phyloP scores from a whole-genome alignment of 2,797 vertebrate species.

The Carapus acus region DNA sequence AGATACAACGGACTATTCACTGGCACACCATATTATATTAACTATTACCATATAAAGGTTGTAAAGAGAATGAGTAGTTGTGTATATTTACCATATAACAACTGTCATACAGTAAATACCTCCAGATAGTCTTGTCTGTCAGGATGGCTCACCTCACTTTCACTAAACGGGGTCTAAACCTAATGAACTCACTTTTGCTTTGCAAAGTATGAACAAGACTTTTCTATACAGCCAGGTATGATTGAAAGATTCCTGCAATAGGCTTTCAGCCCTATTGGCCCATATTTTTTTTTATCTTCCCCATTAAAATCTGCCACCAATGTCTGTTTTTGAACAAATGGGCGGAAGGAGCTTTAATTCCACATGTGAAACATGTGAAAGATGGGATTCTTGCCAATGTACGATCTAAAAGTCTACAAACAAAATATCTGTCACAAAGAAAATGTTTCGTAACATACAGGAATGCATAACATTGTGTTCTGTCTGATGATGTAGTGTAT shows the following conservation, averaged over 20 bases:
- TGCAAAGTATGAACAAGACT: constrained; percentile 69
- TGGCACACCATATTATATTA: too few species aligned
- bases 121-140: constrained; percentile 28
- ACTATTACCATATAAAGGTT: too few species aligned
- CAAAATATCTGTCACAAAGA: constrained; percentile 37
- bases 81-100: too few species aligned
- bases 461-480: too few species aligned
- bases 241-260: constrained; percentile 67
- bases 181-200: constrained; percentile 48
- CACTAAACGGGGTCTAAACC: constrained; percentile 41
- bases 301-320: constrained; percentile 69
- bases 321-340: constrained; percentile 63
- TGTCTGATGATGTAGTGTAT: constrained; percentile 46
- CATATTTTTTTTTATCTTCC: constrained; percentile 70
- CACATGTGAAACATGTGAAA: constrained; percentile 54
- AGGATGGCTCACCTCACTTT: constrained; percentile 29
- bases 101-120: constrained; percentile 1
- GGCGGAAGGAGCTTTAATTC: constrained; percentile 41
- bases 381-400: constrained; percentile 40
- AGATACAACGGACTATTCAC: too few species aligned
- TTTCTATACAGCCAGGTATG: constrained; percentile 64
- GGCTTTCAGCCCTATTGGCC: constrained; percentile 60
- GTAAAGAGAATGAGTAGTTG: too few species aligned
- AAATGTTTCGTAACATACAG: too few species aligned
- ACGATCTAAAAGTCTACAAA: constrained; percentile 41